Evolutionary conservation across 2,113 vertebrate genomes (phyloP).

Genomic region (Ciconia boyciana): DNA sequence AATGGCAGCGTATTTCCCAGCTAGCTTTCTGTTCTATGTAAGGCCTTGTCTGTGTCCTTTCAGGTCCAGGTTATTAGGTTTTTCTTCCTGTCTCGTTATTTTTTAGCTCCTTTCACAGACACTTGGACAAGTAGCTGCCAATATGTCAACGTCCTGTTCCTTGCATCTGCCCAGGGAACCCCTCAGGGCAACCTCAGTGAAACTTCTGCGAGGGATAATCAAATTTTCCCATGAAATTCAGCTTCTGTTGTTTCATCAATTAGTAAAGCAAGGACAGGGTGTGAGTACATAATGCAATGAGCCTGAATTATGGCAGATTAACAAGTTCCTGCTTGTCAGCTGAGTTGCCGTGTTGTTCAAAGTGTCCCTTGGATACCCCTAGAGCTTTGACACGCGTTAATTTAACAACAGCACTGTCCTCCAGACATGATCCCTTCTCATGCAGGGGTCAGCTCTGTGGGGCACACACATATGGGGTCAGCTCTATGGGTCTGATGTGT

Average conservation of each 20-base stretch:
- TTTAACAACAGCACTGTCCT: neutral
- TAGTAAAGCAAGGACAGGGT: neutral
- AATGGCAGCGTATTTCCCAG: neutral
- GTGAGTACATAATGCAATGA: neutral
- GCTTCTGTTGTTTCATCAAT: neutral
- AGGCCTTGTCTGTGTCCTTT: neutral
- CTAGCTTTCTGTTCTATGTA: neutral
- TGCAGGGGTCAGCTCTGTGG: neutral
- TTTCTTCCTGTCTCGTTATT: neutral
- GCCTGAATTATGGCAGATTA: neutral
- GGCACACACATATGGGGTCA: neutral
- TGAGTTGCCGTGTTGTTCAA: neutral
- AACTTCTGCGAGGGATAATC: neutral
- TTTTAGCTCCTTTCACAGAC: neutral
- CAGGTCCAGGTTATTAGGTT: neutral
- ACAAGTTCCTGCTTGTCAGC: neutral
- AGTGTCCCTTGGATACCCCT: neutral
- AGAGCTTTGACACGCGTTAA: neutral
- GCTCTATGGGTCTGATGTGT: neutral
- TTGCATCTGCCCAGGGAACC: neutral
- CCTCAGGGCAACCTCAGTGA: neutral
- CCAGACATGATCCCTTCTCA: neutral
- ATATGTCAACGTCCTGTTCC: neutral
- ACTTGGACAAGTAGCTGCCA: neutral
- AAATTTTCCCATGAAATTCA: neutral